Evolutionary conservation across 2,113 vertebrate species (phyloP), one percentile per base, ranked within the genome.

Genomic region (Buteo buteo): DNA sequence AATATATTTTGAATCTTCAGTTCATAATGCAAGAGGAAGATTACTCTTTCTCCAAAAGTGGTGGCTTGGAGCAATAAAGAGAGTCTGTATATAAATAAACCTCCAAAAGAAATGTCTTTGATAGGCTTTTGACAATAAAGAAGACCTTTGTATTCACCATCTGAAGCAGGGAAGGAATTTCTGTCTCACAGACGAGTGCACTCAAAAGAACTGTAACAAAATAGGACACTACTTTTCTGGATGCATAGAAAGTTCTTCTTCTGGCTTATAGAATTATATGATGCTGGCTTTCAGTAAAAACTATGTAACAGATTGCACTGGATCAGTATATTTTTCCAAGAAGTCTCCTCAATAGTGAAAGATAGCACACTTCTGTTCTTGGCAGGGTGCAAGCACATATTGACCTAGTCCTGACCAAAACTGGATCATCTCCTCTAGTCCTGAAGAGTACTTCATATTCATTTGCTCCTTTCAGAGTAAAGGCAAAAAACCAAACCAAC

Each of bases 1-100:
- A 96, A 84, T 80, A 47, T 82, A 84, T 93, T 96, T 97, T 93
- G 47, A 94, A 82, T 26, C 55, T 89, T 64, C 65, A 50, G 38
- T 66, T 95, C 47, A 62, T 92, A 96, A 88, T 85, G 61, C 62
- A 93, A 64, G 24, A 34, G 66, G 61, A 82, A 94, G 38, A 94
- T 79, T 79, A 70, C 44, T 76, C 42, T 86, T 95, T 94, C 47
- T 96, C 49, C 31, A 76, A 62, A 58, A 88, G 34, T 55, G 21
- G 36, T 96, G 82, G 78, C 86, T 92, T 81, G 74, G 26, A 95
- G 88, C 92, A 94, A 93, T 86, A 93, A 64, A 54, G 34, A 80
- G 31, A 31, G 3, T 58, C 31, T 91, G 42, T 70, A 77, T 65
- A 93, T 83, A 93, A 95, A 95, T 78, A 93, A 95, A 91, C 26